Conservation (phyloP, 2,113 vertebrate genomes). For the Calypte anna region DNA sequence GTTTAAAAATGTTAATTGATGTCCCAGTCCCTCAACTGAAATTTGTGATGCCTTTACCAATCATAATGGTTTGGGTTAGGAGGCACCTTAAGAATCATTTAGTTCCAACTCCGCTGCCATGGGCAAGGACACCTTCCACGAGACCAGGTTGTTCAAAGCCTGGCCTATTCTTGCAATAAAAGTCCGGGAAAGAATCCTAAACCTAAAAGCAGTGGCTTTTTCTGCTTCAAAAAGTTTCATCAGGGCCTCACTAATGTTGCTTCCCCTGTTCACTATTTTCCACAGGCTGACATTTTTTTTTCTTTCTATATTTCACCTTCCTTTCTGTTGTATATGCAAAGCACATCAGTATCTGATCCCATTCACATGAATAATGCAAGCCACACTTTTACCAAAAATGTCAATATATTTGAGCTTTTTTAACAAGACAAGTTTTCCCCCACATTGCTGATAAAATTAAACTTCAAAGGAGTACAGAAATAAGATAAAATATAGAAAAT, state of each 20-base stretch:
- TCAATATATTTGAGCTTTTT: background rate
- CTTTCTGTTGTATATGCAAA: background rate
- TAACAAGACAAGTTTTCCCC: background rate
- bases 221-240: background rate
- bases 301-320: background rate
- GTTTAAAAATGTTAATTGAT: constrained; percentile 38
- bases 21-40: constrained; percentile 24
- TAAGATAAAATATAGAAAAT: background rate
- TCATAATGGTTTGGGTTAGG: too few species aligned
- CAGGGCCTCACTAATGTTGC: background rate
- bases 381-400: background rate
- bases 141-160: too few species aligned
- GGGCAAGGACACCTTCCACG: too few species aligned
- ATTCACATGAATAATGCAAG: background rate
- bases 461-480: background rate
- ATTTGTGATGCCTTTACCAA: background rate
- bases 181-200: too few species aligned
- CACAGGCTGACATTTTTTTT: background rate
- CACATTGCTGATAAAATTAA: background rate
- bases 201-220: background rate
- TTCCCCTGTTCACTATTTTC: background rate
- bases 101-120: too few species aligned
- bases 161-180: too few species aligned
- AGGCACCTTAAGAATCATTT: too few species aligned
- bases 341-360: background rate